Percentiles rank a stretch among this genome's conserved stretches.
Conservation (phyloP, 2,797 vertebrate genomes). For the Sebastes trivittatus region DNA sequence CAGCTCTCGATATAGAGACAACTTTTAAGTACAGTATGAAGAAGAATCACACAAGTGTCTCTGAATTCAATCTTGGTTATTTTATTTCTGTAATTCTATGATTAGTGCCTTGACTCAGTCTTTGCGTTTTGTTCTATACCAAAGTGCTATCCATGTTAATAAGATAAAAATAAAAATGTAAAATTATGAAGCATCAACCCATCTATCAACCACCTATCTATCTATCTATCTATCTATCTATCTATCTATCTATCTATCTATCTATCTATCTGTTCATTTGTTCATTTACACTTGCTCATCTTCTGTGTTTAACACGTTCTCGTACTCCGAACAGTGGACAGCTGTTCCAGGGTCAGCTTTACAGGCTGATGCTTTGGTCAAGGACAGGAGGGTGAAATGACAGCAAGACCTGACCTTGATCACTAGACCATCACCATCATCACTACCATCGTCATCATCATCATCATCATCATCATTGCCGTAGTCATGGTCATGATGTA, state of each 20-base stretch:
- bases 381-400: constrained; percentile 12
- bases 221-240: too few relatives aligned
- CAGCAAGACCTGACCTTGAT: constrained; percentile 40
- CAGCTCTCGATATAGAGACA: constrained; percentile 13
- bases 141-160: background rate
- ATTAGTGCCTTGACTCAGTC: background rate
- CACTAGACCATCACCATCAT: constrained; percentile 1
- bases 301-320: background rate
- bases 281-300: background rate
- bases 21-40: constrained; percentile 11
- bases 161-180: background rate
- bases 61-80: background rate
- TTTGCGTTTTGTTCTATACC: too few relatives aligned
- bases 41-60: background rate
- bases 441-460: background rate
- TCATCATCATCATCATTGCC: constrained; percentile 41
- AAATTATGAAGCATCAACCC: background rate
- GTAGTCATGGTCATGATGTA: constrained; percentile 65
- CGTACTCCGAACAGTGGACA: background rate
- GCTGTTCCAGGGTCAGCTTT: constrained; percentile 4
- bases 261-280: background rate
- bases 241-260: too few relatives aligned
- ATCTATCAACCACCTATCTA: too few relatives aligned
- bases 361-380: background rate
- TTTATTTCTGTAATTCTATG: background rate